A percentile compares a stretch with the other conserved stretches of the same genome.
Conservation (phyloP, 1,140 invertebrate genomes). For the Drosophila repletoides region DNA sequence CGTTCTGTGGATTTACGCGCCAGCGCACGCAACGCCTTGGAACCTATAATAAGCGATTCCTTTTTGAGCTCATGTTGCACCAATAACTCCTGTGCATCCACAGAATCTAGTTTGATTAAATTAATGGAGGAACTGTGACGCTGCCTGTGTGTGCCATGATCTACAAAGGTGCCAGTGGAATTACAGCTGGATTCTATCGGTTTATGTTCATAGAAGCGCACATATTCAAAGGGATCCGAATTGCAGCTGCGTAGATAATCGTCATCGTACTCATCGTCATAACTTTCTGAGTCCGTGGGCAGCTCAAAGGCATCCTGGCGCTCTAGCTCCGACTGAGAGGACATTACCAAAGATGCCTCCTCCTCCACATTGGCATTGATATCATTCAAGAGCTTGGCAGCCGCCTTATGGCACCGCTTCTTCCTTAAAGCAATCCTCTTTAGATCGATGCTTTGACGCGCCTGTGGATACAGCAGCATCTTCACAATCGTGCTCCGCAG, state of each 20-base stretch:
- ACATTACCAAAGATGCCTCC: slow-evolving; percentile 13
- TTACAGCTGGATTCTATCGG: slow-evolving; percentile 61
- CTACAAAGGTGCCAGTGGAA: slow-evolving; percentile 83
- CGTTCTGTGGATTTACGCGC: slow-evolving; percentile 62
- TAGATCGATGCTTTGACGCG: slow-evolving; percentile 82
- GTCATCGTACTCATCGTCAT: slow-evolving; percentile 49
- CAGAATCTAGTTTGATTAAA: slow-evolving; percentile 66
- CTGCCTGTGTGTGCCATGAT: slow-evolving; percentile 69
- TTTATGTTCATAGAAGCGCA: slow-evolving; percentile 85
- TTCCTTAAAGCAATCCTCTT: slow-evolving; percentile 83
- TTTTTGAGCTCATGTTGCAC: slow-evolving; percentile 60
- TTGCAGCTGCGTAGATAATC: slow-evolving; percentile 81
- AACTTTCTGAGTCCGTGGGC: slow-evolving; percentile 76
- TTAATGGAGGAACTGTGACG: slow-evolving; percentile 72
- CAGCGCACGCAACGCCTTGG: slow-evolving; percentile 64
- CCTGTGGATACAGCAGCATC: slow-evolving; percentile 87
- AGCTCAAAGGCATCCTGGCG: slow-evolving; percentile 85
- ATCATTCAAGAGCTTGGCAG: slow-evolving; percentile 73
- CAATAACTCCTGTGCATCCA: slow-evolving; percentile 45
- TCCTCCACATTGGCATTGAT: slow-evolving; percentile 46
- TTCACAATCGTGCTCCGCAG: slow-evolving; percentile 88
- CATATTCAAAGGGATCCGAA: slow-evolving; percentile 86
- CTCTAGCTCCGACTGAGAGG: slow-evolving; percentile 74
- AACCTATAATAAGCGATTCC: slow-evolving; percentile 75
- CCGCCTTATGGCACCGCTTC: slow-evolving; percentile 83